These are phyloP conservation scores for Bubo blakistoni DNA, from an alignment of 2,113 vertebrate genomes.

Conservation along the genomic window DNA sequence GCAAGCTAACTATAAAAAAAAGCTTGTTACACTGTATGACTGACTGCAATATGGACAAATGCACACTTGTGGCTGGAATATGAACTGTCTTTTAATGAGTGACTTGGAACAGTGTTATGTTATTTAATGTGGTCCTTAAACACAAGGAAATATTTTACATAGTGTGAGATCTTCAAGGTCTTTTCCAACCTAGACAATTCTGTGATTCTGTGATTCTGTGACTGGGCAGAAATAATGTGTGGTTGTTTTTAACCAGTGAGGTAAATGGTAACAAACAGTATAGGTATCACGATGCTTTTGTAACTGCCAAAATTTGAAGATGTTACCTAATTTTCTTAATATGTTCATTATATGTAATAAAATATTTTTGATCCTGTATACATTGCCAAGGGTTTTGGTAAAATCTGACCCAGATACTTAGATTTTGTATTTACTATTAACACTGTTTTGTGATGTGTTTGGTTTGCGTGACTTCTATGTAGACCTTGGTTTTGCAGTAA, in stretches of 20 bases:
- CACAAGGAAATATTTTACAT: rapidly evolving
- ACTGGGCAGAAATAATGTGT: background rate
- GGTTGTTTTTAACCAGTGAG: background rate
- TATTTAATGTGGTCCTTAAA: background rate
- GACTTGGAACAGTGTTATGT: background rate
- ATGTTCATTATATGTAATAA: background rate
- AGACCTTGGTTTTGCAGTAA: background rate
- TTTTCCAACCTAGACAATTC: too few relatives aligned
- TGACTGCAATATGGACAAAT: background rate
- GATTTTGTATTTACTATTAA: background rate
- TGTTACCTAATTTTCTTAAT: background rate
- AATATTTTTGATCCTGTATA: background rate
- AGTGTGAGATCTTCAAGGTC: background rate
- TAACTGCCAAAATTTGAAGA: background rate
- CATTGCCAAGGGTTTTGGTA: background rate
- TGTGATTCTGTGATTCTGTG: too few relatives aligned
- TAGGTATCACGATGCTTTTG: background rate
- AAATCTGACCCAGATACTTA: background rate
- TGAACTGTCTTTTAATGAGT: background rate
- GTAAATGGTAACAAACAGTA: background rate
- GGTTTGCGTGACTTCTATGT: background rate
- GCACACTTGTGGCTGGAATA: background rate
- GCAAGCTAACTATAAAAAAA: background rate
- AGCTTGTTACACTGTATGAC: background rate
- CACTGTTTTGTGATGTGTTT: background rate